Conservation (phyloP, 2,113 vertebrate genomes). For the Crypturellus undulatus region DNA sequence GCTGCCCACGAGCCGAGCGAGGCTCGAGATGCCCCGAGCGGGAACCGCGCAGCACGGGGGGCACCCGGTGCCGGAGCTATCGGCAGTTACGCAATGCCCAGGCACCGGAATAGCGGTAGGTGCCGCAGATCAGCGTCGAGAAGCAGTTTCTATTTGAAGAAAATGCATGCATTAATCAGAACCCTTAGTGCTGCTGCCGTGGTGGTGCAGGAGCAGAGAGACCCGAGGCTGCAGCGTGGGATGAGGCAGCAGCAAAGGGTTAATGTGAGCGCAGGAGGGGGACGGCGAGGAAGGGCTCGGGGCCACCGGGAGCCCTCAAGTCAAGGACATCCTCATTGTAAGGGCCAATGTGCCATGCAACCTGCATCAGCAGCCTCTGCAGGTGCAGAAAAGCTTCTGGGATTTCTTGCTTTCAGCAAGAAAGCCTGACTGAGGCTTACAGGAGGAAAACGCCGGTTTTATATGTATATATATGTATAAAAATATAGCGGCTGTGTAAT, state of each 20-base stretch:
- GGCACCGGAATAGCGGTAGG: rapidly evolving
- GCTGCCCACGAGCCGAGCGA: not conserved
- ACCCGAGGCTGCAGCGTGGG: not conserved
- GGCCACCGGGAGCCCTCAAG: not conserved
- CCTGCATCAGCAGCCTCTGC: not conserved
- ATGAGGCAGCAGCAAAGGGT: not conserved
- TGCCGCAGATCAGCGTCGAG: rapidly evolving
- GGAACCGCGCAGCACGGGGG: not conserved
- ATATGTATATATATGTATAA: not conserved
- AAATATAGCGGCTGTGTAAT: not conserved
- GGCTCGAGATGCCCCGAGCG: not conserved
- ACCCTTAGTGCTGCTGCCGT: rapidly evolving
- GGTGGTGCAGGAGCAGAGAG: not conserved
- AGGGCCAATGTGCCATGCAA: not conserved
- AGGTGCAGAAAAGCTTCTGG: not conserved
- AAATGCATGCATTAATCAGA: not conserved
- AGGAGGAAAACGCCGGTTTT: not conserved
- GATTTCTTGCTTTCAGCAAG: not conserved
- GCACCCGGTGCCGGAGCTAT: not conserved
- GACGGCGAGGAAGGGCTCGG: not conserved
- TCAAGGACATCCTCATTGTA: not conserved
- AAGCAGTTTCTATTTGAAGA: not conserved
- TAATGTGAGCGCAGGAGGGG: not conserved
- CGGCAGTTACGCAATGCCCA: not conserved
- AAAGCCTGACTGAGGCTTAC: not conserved